Base-by-base conservation (phyloP, 2,888 invertebrate species). In the Nudaria mundana region DNA sequence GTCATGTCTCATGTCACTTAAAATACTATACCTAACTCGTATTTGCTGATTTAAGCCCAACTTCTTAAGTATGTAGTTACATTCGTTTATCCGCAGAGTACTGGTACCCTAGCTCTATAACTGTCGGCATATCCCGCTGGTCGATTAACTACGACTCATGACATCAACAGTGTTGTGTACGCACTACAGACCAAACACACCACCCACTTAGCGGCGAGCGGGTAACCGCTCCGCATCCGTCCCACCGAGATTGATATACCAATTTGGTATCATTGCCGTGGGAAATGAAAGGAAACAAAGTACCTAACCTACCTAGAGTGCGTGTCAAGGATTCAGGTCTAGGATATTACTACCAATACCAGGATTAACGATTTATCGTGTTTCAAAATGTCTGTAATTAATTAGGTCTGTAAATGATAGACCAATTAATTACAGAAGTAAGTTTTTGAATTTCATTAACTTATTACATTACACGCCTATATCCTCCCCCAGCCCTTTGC, bases 221-320 rank as follows among this genome's bases (percentile, higher is more conserved):
- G 73, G 69, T 60, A 70, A 68, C 14, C 71, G 70, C 66, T 56
- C 65, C 62, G 71, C 82, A 84, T 86, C 84, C 85, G 81, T 75
- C 73, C 66, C 68, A 68, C 69, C 71, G 75, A 78, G 83, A 86
- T 86, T 86, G 85, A 85, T 85, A 81, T 81, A 76, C 67, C 76
- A 77, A 81, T 79, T 81, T 80, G 71, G 74, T 75, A 77, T 77
- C 63, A 86, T 85, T 85, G 81, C 58, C 84, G 86, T 87, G 86
- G 75, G 87, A 86, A 80, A 67, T 71, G 57, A 67, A 60, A 66
- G 56, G 56, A 59, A 61, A 44, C 54, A 53, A 44, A 52, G 45
- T 45, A 44, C 49, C 56, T 60, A 52, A 56, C 41, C 33, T 44
- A 44, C 45, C 48, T 46, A 51, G 46, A 31, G 26, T 28, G 14